These are phyloP conservation scores for Pterois miles DNA, from an alignment of 2,797 vertebrate genomes.

Conservation along the genomic window DNA sequence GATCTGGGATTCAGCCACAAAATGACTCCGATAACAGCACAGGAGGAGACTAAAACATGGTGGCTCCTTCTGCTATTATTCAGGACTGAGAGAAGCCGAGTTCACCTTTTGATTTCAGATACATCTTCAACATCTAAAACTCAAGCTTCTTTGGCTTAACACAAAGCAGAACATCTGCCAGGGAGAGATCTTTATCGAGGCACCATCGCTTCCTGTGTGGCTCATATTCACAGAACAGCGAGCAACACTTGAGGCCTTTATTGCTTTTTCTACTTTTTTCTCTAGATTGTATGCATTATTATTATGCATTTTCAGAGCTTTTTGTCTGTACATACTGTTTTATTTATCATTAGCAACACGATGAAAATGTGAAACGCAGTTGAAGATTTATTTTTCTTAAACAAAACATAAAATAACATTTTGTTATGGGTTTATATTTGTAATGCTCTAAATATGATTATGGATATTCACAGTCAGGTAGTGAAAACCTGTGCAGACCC, in stretches of 20 bases:
- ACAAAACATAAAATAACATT: not conserved
- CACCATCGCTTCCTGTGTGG: conserved; percentile 74
- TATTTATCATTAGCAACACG: not conserved
- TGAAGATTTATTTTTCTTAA: not conserved
- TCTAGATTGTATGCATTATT: too few relatives aligned
- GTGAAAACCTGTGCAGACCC: not conserved
- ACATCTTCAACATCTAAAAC: conserved; percentile 65
- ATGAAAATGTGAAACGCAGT: not conserved
- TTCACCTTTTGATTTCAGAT: conserved; percentile 66
- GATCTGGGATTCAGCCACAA: conserved; percentile 68
- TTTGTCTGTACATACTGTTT: not conserved
- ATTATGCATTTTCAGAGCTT: not conserved
- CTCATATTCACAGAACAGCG: conserved; percentile 57
- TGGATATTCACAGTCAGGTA: not conserved
- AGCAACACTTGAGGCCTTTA: conserved; percentile 5
- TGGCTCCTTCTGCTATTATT: conserved; percentile 69
- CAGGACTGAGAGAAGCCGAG: conserved; percentile 37
- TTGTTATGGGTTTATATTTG: not conserved
- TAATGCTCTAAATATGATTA: not conserved
- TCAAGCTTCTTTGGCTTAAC: conserved; percentile 65
- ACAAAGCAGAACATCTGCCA: conserved; percentile 74
- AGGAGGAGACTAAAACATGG: conserved; percentile 73
- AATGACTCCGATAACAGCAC: conserved; percentile 75
- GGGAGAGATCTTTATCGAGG: conserved; percentile 78
- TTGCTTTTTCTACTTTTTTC: not conserved